Percentiles rank a stretch among this genome's conserved stretches.
These are phyloP conservation scores for Onychostruthus taczanowskii DNA, from an alignment of 2,113 vertebrate species.

Conservation along the genomic window DNA sequence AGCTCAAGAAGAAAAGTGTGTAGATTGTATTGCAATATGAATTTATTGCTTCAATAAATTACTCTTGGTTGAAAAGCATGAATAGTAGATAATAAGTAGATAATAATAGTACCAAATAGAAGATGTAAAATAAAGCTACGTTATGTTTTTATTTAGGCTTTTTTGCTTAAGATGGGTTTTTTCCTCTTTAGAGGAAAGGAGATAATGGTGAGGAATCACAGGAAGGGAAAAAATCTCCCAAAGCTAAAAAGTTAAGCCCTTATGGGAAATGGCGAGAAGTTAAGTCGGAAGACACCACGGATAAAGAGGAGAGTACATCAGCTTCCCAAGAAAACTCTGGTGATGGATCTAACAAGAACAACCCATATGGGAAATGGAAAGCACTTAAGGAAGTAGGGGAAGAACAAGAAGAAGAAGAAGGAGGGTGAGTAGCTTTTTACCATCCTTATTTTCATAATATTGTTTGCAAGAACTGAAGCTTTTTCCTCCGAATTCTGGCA, in stretches of 20 bases:
- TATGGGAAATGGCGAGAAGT: constrained; percentile 89
- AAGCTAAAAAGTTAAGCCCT: constrained; percentile 74
- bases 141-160: constrained; percentile 62
- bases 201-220: constrained; percentile 46
- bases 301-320: constrained; percentile 24
- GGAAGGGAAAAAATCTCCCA: constrained; percentile 60
- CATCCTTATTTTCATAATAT: background rate
- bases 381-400: constrained; percentile 62
- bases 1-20: background rate
- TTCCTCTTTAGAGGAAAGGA: constrained; percentile 71
- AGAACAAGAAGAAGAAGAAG: constrained; percentile 57
- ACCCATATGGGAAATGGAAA: constrained; percentile 88
- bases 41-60: background rate
- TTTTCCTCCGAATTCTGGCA: background rate
- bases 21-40: background rate
- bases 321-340: constrained; percentile 51
- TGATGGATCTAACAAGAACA: constrained; percentile 53
- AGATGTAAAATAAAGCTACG: constrained; percentile 45
- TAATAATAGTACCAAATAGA: background rate
- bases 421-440: constrained; percentile 77
- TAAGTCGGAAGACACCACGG: constrained; percentile 52
- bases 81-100: background rate
- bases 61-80: background rate
- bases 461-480: background rate
- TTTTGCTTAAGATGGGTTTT: constrained; percentile 63